These are phyloP conservation scores for Mallotus villosus DNA, from an alignment of 2,797 vertebrate genomes.

Conservation along the genomic window DNA sequence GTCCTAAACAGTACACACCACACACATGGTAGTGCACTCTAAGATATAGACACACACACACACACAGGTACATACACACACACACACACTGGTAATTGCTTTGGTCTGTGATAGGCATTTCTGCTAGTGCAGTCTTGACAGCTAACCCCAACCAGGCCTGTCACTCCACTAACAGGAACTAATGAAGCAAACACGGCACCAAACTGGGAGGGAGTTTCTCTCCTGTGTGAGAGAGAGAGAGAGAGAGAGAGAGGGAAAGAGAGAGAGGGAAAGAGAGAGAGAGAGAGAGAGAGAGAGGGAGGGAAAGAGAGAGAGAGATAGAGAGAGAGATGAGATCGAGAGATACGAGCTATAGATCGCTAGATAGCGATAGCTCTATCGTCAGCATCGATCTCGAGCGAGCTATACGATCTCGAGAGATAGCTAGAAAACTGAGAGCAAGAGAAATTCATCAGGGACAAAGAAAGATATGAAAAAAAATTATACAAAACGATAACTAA, in stretches of 20 bases:
- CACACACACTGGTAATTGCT: conserved; percentile 62
- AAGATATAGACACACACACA: conserved; percentile 25
- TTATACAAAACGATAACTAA: conserved; percentile 23
- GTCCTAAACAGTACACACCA: neutral
- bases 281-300: neutral
- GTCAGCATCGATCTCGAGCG: too few species aligned
- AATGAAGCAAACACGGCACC: conserved; percentile 54
- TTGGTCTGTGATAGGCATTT: conserved; percentile 51
- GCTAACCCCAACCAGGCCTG: conserved; percentile 48
- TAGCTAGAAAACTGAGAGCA: conserved; percentile 12
- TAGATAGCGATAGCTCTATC: too few species aligned
- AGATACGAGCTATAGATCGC: too few species aligned
- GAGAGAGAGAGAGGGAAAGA: conserved; percentile 28
- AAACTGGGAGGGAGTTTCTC: conserved; percentile 27
- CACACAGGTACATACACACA: conserved; percentile 25
- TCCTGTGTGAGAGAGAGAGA: conserved; percentile 11
- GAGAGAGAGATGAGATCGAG: conserved; percentile 25
- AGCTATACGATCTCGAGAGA: too few species aligned
- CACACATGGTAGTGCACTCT: neutral
- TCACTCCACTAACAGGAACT: conserved; percentile 55
- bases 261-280: conserved; percentile 35
- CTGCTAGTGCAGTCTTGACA: conserved; percentile 55
- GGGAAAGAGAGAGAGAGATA: neutral
- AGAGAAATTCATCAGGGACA: conserved; percentile 23
- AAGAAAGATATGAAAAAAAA: conserved; percentile 33